phyloP scores from a whole-genome alignment of 2,797 vertebrate species.

The Synaphobranchus kaupii region DNA sequence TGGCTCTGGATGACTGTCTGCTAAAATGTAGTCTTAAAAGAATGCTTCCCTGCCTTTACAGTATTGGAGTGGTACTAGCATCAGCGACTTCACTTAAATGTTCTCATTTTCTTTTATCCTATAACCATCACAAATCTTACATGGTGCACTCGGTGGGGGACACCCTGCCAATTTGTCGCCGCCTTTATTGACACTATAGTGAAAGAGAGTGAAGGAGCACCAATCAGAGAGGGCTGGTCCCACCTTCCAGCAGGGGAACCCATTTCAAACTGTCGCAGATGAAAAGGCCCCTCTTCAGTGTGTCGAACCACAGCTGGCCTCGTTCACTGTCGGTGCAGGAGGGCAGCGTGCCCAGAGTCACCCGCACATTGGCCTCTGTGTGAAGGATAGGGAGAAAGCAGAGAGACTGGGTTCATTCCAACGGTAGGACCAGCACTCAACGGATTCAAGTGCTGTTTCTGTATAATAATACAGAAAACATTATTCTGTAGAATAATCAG shows the following conservation, averaged over 20 bases:
- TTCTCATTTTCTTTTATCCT: background rate
- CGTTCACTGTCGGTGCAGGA: conserved; percentile 71
- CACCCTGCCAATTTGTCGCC: background rate
- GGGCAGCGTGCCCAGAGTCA: conserved; percentile 78
- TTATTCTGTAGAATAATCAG: too few species aligned
- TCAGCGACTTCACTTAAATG: background rate
- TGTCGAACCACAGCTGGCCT: conserved; percentile 87
- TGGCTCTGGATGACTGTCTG: too few species aligned
- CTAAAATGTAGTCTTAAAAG: background rate
- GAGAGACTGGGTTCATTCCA: background rate
- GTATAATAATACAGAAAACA: too few species aligned
- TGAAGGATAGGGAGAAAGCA: conserved; percentile 1
- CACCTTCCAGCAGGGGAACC: conserved; percentile 87
- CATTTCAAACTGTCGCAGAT: conserved; percentile 82
- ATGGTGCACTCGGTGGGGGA: background rate
- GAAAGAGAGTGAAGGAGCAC: background rate
- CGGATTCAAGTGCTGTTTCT: background rate
- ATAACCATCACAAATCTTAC: background rate
- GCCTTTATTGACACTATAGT: too few species aligned
- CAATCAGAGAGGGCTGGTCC: conserved; percentile 9
- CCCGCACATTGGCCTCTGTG: conserved; percentile 73
- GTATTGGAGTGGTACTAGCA: background rate
- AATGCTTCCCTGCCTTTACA: background rate
- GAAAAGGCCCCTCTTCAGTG: conserved; percentile 78
- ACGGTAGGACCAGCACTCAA: background rate